These are phyloP conservation scores for Aelia acuminata DNA, from an alignment of 2,888 invertebrate species.

Conservation along the genomic window DNA sequence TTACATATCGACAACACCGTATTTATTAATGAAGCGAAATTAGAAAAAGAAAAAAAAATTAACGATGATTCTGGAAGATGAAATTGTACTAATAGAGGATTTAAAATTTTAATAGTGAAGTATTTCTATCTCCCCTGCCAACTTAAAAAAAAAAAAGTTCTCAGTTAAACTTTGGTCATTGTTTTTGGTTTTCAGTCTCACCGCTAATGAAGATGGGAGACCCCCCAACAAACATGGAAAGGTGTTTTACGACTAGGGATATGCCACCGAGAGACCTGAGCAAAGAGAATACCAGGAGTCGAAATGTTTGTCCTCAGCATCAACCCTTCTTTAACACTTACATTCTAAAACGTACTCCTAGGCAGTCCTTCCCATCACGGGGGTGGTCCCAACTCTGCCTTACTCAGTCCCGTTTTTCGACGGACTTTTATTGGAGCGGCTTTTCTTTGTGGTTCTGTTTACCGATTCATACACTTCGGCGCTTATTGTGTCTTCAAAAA, in stretches of 20 bases:
- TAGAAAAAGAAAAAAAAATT: neutral
- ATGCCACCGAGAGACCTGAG: conserved; percentile 35
- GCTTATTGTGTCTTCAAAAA: neutral
- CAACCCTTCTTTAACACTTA: conserved; percentile 42
- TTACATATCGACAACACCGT: neutral
- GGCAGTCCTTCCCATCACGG: neutral
- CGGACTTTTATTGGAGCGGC: neutral
- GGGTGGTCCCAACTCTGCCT: neutral
- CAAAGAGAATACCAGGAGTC: conserved; percentile 39
- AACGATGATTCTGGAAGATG: neutral
- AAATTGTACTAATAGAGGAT: neutral
- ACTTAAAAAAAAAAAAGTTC: neutral
- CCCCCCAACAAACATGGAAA: neutral
- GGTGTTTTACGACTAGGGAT: conserved; percentile 26
- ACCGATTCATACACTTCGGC: neutral
- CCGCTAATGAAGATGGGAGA: neutral
- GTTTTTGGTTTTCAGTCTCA: too few relatives aligned
- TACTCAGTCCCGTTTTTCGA: neutral
- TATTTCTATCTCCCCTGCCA: neutral
- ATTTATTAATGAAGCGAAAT: neutral
- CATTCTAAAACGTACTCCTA: neutral
- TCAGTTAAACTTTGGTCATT: neutral
- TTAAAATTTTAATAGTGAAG: neutral
- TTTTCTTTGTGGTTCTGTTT: neutral
- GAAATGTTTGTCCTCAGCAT: conserved; percentile 11